Evolutionary conservation across 2,797 vertebrate genomes (phyloP).

Genomic region (Onychomys torridus): DNA sequence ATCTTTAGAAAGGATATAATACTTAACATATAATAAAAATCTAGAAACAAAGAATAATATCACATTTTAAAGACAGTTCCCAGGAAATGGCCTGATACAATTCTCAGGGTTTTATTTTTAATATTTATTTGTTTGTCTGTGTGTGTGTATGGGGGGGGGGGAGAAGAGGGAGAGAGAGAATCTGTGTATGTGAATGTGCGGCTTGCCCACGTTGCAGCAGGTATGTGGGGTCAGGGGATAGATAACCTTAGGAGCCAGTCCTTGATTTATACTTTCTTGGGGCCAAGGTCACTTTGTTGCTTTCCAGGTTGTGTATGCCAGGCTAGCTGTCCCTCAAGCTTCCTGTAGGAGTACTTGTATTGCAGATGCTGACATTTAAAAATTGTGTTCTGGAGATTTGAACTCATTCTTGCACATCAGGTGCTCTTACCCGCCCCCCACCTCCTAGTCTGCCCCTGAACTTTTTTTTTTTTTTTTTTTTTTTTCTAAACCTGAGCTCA

Average conservation of each 20-base stretch:
- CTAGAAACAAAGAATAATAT: constrained; percentile 54
- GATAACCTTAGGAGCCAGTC: not conserved
- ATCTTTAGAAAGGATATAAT: constrained; percentile 55
- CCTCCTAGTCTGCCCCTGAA: not conserved
- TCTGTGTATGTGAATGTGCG: not conserved
- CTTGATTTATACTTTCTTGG: not conserved
- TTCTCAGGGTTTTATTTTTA: not conserved
- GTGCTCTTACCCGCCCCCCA: not conserved
- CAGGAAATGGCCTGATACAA: not conserved
- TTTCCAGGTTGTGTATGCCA: not conserved
- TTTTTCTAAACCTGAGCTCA: not conserved
- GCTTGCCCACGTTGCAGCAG: not conserved
- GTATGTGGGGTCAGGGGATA: too few species aligned
- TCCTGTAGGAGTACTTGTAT: not conserved
- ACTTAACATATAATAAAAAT: constrained; percentile 57
- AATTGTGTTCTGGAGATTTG: not conserved
- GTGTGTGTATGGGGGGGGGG: not conserved
- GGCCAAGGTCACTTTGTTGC: not conserved
- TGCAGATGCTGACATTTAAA: not conserved
- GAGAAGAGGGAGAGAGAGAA: not conserved
- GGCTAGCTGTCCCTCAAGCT: not conserved
- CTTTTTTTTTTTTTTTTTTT: not conserved
- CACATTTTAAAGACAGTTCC: not conserved
- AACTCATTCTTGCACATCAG: not conserved
- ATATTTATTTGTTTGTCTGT: not conserved